Evolutionary conservation across 2,888 invertebrate genomes (phyloP), one percentile per base, ranked within the genome.

Genomic region (Meta bourneti): DNA sequence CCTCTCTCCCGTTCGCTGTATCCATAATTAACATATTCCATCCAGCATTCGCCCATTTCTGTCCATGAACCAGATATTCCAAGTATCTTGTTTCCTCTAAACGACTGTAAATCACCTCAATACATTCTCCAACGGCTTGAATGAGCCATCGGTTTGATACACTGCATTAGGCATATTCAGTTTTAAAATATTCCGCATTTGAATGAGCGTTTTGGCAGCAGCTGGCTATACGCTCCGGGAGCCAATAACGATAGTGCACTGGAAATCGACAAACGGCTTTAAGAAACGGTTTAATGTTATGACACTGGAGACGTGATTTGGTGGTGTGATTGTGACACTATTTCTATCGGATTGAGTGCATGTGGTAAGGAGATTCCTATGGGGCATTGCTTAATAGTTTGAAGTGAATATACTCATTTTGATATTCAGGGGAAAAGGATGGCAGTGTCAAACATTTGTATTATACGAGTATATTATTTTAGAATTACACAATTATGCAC

Each of bases 121-220:
- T 7, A 5, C n/a, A 51, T 77, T 51, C 51, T 13, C 19, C 51
- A 49, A 20, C 11, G 51, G 19, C 52, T 77, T 9, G n/a, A 51
- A 9, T n/a, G 51, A 49, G 16, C 1, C 51, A 19, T 19, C 51
- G 52, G 9, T 77, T 51, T 77, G 49, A 52, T 77, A 19, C n/a
- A 51, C 19, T 77, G 51, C 51, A n/a, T 77, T n/a, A n/a, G 54
- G 54, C 13, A 13, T 54, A 11, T 16, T 79, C 61, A 20, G 61
- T 61, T 79, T 79, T 61, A 20, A 54, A 79, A 79, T 69, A 79
- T 69, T 61, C 61, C 34, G 61, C 52, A 54, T 79, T 79, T 61
- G 13, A 79, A 79, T 54, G 20, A 7, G 79, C 20, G n/a, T 54
- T 79, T 69, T n/a, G 61, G 61, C n/a, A 34, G 16, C 34, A 61